Evolutionary conservation across 1,140 invertebrate species (phyloP).

Genomic region (Heliconius nattereri): DNA sequence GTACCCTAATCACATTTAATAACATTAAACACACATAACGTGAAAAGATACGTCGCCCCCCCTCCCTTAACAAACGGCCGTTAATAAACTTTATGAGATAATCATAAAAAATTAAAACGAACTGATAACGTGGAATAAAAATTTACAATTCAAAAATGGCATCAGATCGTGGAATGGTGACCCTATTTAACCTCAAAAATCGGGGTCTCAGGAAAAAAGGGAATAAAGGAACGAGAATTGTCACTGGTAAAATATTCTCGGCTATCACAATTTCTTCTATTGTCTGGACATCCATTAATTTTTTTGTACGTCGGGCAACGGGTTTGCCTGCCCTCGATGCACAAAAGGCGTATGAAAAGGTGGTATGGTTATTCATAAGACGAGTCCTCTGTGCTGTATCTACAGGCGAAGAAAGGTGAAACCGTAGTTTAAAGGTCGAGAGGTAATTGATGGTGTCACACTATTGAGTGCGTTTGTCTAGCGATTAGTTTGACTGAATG

Average conservation of each 20-base stretch:
- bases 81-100: slow-evolving; percentile 25
- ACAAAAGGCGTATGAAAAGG: slow-evolving; percentile 72
- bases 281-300: slow-evolving; percentile 74
- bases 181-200: slow-evolving; percentile 72
- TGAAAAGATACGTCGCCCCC: not conserved
- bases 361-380: slow-evolving; percentile 60
- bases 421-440: slow-evolving; percentile 54
- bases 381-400: slow-evolving; percentile 50
- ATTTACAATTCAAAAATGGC: slow-evolving; percentile 68
- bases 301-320: slow-evolving; percentile 68
- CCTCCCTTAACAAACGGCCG: not conserved
- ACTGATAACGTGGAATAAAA: slow-evolving; percentile 43
- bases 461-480: slow-evolving; percentile 41
- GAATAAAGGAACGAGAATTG: slow-evolving; percentile 61
- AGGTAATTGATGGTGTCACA: slow-evolving; percentile 51
- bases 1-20: slow-evolving; percentile 7
- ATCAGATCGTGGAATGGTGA: slow-evolving; percentile 57
- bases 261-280: slow-evolving; percentile 79
- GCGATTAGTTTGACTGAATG: slow-evolving; percentile 38
- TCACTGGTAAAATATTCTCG: slow-evolving; percentile 73
- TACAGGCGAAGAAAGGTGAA: slow-evolving; percentile 54
- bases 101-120: slow-evolving; percentile 35
- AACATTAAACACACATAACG: not conserved
- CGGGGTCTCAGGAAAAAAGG: slow-evolving; percentile 57
- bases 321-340: slow-evolving; percentile 62